Conservation (phyloP, 2,797 vertebrate genomes). For the Enteromius afrohamiltoni region DNA sequence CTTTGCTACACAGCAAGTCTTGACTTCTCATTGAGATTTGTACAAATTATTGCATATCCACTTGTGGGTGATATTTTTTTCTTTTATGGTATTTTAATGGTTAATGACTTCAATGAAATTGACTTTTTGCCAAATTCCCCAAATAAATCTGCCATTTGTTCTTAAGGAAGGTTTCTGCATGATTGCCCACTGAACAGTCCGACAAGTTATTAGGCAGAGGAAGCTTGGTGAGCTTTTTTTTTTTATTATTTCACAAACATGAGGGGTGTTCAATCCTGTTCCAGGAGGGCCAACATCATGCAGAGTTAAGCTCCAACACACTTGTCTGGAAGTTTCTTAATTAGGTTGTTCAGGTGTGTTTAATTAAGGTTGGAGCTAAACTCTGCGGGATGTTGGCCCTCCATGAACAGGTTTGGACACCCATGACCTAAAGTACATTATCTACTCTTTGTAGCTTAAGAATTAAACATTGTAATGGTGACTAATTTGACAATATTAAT, state of each 20-base stretch:
- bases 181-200: not conserved
- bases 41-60: conserved; percentile 3
- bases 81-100: not conserved
- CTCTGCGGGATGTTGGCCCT: not conserved
- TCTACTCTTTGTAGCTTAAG: not conserved
- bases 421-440: not conserved
- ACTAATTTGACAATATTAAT: not conserved
- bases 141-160: not conserved
- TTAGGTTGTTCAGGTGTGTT: not conserved
- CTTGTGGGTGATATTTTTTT: conserved; percentile 2
- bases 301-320: not conserved
- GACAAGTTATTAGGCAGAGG: not conserved
- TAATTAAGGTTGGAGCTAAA: not conserved
- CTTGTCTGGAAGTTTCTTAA: not conserved
- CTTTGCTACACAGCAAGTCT: conserved; percentile 7
- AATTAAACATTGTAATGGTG: not conserved
- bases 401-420: not conserved
- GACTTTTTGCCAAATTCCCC: not conserved
- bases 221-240: not conserved
- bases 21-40: conserved; percentile 25
- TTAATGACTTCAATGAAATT: not conserved
- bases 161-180: not conserved
- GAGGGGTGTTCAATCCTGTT: not conserved
- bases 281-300: not conserved
- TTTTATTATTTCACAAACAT: not conserved